These are phyloP conservation scores for Heliconius ismenius DNA, from an alignment of 2,888 invertebrate species.

Conservation along the genomic window DNA sequence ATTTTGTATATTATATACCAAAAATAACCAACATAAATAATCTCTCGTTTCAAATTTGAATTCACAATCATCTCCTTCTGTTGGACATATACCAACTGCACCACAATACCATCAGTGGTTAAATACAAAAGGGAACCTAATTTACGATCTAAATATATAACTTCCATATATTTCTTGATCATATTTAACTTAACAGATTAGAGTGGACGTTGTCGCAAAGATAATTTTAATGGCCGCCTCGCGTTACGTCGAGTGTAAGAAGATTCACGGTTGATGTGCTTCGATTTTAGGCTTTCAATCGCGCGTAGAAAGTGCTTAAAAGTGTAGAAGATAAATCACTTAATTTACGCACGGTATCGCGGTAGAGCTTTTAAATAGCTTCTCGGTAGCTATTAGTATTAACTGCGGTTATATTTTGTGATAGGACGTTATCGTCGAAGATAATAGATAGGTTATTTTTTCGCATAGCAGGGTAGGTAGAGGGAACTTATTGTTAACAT, in stretches of 20 bases:
- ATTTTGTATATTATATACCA: not conserved
- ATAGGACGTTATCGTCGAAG: constrained; percentile 6
- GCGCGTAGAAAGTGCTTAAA: constrained; percentile 48
- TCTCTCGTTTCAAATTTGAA: not conserved
- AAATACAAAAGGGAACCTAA: not conserved
- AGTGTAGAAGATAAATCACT: constrained; percentile 40
- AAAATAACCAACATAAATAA: too few relatives aligned
- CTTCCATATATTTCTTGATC: constrained; percentile 13
- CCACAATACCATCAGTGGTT: not conserved
- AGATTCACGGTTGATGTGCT: constrained; percentile 51
- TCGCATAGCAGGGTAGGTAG: too few relatives aligned
- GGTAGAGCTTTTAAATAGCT: constrained; percentile 32
- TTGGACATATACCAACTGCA: not conserved
- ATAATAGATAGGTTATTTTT: not conserved
- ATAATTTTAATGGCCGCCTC: constrained; percentile 71
- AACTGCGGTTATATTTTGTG: constrained; percentile 23
- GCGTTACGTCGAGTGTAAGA: constrained; percentile 58
- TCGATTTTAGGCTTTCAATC: constrained; percentile 62
- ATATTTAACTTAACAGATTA: constrained; percentile 59
- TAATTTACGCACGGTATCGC: constrained; percentile 25
- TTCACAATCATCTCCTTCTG: not conserved
- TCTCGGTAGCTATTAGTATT: constrained; percentile 30
- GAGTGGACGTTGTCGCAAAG: constrained; percentile 62
- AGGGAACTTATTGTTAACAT: too few relatives aligned
- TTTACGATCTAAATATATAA: constrained; percentile 1